These are phyloP conservation scores for Amphimallon solstitiale DNA, from an alignment of 2,888 invertebrate species.

Conservation along the genomic window DNA sequence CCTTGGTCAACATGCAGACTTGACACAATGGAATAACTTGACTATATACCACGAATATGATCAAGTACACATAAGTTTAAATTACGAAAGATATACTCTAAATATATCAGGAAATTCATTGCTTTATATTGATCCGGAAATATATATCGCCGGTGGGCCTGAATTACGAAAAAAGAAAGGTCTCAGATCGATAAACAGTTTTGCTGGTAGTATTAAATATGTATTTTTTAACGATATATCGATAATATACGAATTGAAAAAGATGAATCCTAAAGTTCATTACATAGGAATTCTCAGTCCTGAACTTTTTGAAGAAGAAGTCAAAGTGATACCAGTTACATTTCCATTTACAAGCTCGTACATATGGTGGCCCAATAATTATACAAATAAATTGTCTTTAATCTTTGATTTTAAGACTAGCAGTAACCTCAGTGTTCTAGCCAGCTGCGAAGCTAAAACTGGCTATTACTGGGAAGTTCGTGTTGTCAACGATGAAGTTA, in stretches of 20 bases:
- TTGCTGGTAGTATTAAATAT: slow-evolving; percentile 87
- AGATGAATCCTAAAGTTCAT: slow-evolving; percentile 82
- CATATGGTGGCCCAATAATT: slow-evolving; percentile 88
- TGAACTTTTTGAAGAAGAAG: slow-evolving; percentile 84
- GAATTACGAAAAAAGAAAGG: slow-evolving; percentile 86
- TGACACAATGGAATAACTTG: slow-evolving; percentile 89
- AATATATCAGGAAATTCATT: slow-evolving; percentile 78
- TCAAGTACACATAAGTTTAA: slow-evolving; percentile 78
- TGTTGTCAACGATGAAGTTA: slow-evolving; percentile 84
- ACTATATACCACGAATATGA: slow-evolving; percentile 85
- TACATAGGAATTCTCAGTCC: slow-evolving; percentile 74
- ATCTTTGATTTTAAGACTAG: slow-evolving; percentile 90
- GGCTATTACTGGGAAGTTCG: slow-evolving; percentile 91
- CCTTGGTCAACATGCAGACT: slow-evolving; percentile 76
- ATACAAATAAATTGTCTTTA: slow-evolving; percentile 77
- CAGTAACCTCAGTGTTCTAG: slow-evolving; percentile 81
- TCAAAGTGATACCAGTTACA: slow-evolving; percentile 89
- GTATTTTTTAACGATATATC: slow-evolving; percentile 94
- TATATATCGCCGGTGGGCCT: slow-evolving; percentile 83
- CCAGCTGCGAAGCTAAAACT: slow-evolving; percentile 82
- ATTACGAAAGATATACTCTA: slow-evolving; percentile 75
- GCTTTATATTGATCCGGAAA: slow-evolving; percentile 92
- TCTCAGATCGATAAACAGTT: slow-evolving; percentile 64
- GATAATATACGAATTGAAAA: slow-evolving; percentile 87
- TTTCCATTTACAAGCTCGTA: slow-evolving; percentile 91